Evolutionary conservation across 2,113 vertebrate genomes (phyloP).

Genomic region (Struthio camelus): DNA sequence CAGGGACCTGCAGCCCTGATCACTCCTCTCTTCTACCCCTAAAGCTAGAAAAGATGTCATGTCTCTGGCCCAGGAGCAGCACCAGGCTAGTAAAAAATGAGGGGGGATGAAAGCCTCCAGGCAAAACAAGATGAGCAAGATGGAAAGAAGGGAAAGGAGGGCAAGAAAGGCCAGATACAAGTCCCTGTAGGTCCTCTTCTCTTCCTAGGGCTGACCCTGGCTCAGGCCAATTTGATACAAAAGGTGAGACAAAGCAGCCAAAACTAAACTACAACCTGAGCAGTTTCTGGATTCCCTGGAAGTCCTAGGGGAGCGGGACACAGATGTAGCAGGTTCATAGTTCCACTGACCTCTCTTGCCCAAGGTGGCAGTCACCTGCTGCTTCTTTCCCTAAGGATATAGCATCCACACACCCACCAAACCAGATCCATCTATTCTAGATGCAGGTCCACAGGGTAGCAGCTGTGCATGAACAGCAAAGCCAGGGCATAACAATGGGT

Average conservation of each 20-base stretch:
- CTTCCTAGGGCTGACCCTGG: not conserved
- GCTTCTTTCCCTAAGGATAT: not conserved
- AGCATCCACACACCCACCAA: not conserved
- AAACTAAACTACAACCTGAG: not conserved
- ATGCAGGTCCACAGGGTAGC: not conserved
- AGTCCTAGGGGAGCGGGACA: not conserved
- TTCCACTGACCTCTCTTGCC: not conserved
- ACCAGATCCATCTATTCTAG: not conserved
- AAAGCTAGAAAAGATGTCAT: not conserved
- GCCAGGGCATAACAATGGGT: not conserved
- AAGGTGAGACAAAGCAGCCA: not conserved
- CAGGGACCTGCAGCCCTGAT: not conserved
- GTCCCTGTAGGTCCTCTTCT: not conserved
- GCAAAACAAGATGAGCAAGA: not conserved
- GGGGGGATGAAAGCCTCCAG: not conserved
- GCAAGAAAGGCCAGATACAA: not conserved
- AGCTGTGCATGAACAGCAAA: not conserved
- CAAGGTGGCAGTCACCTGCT: not conserved
- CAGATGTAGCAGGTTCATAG: not conserved
- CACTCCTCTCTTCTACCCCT: not conserved
- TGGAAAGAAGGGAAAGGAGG: not conserved
- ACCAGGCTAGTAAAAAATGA: not conserved
- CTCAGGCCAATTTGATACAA: not conserved
- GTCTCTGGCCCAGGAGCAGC: not conserved
- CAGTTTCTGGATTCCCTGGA: not conserved